A percentile compares a stretch with the other conserved stretches of the same genome.
Evolutionary conservation across 2,113 vertebrate genomes (phyloP).

Genomic region (Lophochroa leadbeateri): DNA sequence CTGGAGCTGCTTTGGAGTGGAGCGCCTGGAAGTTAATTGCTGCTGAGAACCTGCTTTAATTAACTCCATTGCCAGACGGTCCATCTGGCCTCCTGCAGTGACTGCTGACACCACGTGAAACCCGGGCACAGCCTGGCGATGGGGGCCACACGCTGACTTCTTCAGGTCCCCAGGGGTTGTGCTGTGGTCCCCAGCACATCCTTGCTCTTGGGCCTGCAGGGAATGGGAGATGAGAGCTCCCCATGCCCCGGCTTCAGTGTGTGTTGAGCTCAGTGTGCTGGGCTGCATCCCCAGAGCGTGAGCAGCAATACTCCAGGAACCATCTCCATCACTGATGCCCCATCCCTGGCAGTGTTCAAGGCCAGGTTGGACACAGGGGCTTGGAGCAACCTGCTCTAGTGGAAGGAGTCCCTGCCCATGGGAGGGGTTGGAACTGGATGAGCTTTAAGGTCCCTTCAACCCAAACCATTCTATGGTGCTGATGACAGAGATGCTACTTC

Average conservation of each 20-base stretch:
- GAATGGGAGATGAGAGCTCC: neutral
- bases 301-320: neutral
- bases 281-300: neutral
- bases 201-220: neutral
- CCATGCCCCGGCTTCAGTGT: neutral
- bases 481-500: neutral
- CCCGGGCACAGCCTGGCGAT: rapidly evolving
- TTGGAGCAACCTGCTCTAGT: neutral
- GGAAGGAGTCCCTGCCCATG: neutral
- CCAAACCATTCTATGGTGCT: neutral
- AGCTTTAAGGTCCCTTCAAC: neutral
- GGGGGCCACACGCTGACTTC: rapidly evolving
- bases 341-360: neutral
- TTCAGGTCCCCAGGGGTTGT: rapidly evolving
- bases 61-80: conserved; percentile 27
- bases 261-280: neutral
- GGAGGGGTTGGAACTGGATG: rapidly evolving
- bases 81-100: neutral
- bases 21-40: neutral
- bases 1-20: neutral
- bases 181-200: neutral
- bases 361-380: too few relatives aligned
- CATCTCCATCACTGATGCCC: neutral
- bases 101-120: neutral
- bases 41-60: conserved; percentile 26